phyloP scores from a whole-genome alignment of 2,888 invertebrate genomes.

The Pammene aurita region DNA sequence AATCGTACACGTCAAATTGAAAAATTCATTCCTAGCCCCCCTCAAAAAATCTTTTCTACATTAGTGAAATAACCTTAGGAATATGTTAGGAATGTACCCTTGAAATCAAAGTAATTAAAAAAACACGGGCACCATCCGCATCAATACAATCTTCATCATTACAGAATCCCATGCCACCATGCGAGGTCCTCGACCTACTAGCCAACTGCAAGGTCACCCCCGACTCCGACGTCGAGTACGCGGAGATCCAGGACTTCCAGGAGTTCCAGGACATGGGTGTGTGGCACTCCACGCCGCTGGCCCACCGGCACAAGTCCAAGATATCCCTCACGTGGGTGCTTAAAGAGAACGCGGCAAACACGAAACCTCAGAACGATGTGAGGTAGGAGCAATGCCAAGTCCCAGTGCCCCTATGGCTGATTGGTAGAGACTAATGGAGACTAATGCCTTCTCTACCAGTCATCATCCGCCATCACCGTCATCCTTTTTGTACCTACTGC shows the following conservation, averaged over 20 bases:
- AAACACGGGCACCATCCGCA: too few species aligned
- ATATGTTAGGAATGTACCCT: too few species aligned
- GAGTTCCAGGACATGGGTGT: conserved; percentile 78
- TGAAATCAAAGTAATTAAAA: too few species aligned
- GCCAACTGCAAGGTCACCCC: conserved; percentile 67
- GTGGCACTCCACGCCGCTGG: conserved; percentile 77
- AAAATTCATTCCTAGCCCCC: too few species aligned
- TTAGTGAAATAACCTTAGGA: too few species aligned
- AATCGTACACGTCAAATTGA: too few species aligned
- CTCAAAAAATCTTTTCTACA: too few species aligned
- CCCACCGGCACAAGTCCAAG: conserved; percentile 82
- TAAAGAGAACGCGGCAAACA: conserved; percentile 84
- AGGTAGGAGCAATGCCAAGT: conserved; percentile 42
- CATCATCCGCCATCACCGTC: too few species aligned
- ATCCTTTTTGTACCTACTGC: too few species aligned
- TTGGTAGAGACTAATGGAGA: too few species aligned
- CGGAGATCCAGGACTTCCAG: conserved; percentile 70
- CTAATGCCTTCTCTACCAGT: too few species aligned
- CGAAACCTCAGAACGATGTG: conserved; percentile 57
- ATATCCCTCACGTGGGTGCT: conserved; percentile 90
- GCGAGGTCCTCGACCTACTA: conserved; percentile 72
- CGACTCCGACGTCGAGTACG: conserved; percentile 68
- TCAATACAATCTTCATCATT: conserved; percentile 39
- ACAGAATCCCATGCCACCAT: conserved; percentile 60
- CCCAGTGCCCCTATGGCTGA: too few species aligned